phyloP scores from a whole-genome alignment of 1,140 invertebrate genomes.

The Medauroidea extradentata region DNA sequence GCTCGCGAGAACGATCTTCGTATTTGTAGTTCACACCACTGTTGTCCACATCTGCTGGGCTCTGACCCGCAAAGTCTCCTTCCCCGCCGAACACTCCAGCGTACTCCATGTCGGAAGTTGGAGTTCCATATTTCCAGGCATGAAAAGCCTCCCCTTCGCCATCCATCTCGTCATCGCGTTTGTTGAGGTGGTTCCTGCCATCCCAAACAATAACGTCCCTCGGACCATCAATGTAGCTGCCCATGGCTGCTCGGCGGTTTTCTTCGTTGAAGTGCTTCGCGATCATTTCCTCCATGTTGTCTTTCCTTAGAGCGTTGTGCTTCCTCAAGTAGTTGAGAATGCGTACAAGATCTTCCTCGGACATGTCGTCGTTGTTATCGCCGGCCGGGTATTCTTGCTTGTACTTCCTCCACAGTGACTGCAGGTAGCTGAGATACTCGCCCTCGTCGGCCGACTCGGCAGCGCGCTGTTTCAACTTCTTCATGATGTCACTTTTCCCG shows the following conservation, averaged over 20 bases:
- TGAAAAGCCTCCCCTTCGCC: not conserved
- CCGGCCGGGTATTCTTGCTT: not conserved
- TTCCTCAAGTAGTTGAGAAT: conserved; percentile 7
- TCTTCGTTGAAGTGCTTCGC: not conserved
- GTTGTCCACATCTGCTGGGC: too few relatives aligned
- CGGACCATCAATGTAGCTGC: not conserved
- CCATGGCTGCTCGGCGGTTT: not conserved
- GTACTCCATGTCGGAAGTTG: too few relatives aligned
- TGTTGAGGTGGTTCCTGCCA: not conserved
- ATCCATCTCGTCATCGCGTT: conserved; percentile 2
- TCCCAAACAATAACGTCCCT: not conserved
- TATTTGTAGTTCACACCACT: too few relatives aligned
- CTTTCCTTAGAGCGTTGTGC: not conserved
- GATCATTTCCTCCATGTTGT: not conserved
- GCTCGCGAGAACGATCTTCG: too few relatives aligned
- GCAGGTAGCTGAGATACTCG: not conserved
- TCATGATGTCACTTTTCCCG: not conserved
- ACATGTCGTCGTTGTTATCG: conserved; percentile 3
- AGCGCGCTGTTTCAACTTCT: conserved; percentile 4
- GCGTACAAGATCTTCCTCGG: conserved; percentile 1
- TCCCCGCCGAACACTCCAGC: too few relatives aligned
- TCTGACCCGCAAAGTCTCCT: too few relatives aligned
- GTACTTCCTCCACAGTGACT: conserved; percentile 5
- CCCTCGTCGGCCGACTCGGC: not conserved
- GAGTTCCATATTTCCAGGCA: not conserved